Evolutionary conservation across 2,888 invertebrate species (phyloP), one percentile per base, ranked within the genome.

Genomic region (Cephus rjabovi): DNA sequence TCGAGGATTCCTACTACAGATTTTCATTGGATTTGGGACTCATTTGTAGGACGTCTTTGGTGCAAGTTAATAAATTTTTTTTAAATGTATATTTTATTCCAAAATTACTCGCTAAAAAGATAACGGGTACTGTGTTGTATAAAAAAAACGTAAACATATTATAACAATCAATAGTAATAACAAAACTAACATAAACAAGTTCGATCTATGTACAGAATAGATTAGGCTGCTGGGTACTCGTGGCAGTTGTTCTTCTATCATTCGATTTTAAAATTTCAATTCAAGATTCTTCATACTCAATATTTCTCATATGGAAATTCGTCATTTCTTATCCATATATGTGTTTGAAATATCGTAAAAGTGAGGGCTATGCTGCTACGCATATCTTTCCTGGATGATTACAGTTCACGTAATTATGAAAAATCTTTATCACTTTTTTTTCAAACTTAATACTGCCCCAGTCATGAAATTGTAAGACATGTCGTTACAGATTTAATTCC

Each of bases 401-500:
- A 6, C 15, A 6, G 23, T 56, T 56, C 1, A 23, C 9, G 56
- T 56, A 56, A 56, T 23, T 56, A 56, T 56, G 23, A 56, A 23
- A 23, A 56, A 56, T 56, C 56, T 56, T 56, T 23, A 56, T 56
- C 56, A 23, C 23, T 12, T 40, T 56, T 56, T 56, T 23, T 23
- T 9, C 56, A 56, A 56, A 56, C 9, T 56, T 23, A 9, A 56
- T 56, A 23, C 56, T 56, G 23, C 23, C 56, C 9, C 23, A 23
- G 9, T 6, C 56, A 56, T 56, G 6, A 56, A 56, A 9, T 56
- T 23, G 23, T 23, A 9, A 56, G 56, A 23, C 56, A 23, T 9
- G 23, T 23, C 2, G 9, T 23, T 56, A 23, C 56, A 40, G 75
- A 11, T 77, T 85, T 85, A 89, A 79, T 88, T 86, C 87, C 88